Conservation (phyloP, 2,797 vertebrate genomes). For the Otolemur crassicaudatus region DNA sequence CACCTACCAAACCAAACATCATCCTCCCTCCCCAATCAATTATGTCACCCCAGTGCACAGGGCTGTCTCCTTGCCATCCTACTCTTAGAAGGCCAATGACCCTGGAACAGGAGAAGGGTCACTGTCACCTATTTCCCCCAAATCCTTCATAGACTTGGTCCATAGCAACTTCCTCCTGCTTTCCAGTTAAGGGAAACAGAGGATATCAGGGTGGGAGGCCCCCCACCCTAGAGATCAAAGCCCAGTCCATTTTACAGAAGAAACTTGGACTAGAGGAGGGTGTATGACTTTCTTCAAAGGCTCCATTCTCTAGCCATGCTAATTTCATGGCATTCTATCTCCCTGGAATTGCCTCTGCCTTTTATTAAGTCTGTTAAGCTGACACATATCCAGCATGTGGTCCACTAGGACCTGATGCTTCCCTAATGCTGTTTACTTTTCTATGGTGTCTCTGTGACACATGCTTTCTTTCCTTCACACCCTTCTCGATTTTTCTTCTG, state of each 20-base stretch:
- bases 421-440: neutral
- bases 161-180: neutral
- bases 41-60: neutral
- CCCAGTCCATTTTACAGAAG: neutral
- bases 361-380: neutral
- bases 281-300: neutral
- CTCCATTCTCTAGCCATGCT: neutral
- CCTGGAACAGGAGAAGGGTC: neutral
- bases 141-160: neutral
- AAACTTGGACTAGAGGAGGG: neutral
- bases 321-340: neutral
- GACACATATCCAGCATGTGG: neutral
- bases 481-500: neutral
- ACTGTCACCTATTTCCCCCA: neutral
- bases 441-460: neutral
- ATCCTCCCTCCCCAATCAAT: neutral
- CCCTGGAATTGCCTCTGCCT: neutral
- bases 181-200: neutral
- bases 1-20: neutral
- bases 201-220: neutral
- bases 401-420: conserved; percentile 6
- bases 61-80: conserved; percentile 15
- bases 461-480: neutral
- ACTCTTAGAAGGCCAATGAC: neutral
- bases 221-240: neutral